Evolutionary conservation across 2,888 invertebrate species (phyloP).

Genomic region (Melanostoma mellinum): DNA sequence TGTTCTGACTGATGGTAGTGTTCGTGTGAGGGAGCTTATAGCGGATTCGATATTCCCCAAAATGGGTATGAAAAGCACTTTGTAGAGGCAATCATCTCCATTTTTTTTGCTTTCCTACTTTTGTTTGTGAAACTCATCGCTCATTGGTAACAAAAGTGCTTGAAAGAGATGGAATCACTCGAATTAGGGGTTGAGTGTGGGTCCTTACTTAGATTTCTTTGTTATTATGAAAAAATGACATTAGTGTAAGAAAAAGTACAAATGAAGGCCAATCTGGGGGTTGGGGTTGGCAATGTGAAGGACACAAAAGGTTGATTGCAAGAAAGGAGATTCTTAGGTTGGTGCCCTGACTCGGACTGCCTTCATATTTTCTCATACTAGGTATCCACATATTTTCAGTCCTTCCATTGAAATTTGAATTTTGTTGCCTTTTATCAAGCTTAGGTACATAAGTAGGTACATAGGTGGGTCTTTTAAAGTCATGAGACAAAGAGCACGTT

Average conservation of each 20-base stretch:
- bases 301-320: neutral
- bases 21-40: conserved; percentile 7
- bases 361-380: no score
- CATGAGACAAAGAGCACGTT: no score
- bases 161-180: no score
- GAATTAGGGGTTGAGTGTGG: no score
- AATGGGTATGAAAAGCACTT: conserved; percentile 2
- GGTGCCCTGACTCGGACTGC: no score
- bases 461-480: no score
- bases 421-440: no score
- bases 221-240: neutral
- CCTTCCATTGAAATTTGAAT: no score
- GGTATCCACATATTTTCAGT: no score
- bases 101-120: neutral
- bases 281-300: conserved; percentile 9
- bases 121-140: neutral
- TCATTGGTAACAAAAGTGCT: neutral
- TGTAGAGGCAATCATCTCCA: neutral
- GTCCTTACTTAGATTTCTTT: neutral
- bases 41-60: conserved; percentile 6
- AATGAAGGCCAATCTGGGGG: neutral
- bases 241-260: neutral
- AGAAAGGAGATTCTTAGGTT: no score
- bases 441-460: no score
- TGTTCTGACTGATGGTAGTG: neutral